These are phyloP conservation scores for Loxodonta africana DNA, from an alignment of 2,113 vertebrate genomes.

Conservation along the genomic window DNA sequence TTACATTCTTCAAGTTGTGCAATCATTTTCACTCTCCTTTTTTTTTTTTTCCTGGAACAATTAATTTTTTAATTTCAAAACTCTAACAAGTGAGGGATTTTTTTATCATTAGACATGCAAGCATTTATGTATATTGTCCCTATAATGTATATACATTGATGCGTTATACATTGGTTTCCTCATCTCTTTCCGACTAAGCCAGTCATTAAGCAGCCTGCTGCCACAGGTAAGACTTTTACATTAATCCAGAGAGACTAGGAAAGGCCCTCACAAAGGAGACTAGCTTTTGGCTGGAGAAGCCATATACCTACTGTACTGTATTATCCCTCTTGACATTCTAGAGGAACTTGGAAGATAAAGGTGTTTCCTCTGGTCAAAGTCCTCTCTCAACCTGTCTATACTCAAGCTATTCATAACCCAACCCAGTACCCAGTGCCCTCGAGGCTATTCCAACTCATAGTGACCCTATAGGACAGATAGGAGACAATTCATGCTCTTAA, in stretches of 20 bases:
- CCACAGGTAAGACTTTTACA: not conserved
- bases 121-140: not conserved
- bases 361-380: not conserved
- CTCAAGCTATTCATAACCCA: not conserved
- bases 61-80: constrained; percentile 13
- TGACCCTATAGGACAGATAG: not conserved
- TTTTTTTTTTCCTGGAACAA: no score
- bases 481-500: not conserved
- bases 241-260: constrained; percentile 8
- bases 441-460: no score
- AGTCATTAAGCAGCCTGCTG: not conserved
- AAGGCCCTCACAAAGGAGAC: not conserved
- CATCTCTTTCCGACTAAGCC: not conserved
- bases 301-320: not conserved
- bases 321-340: constrained; percentile 27
- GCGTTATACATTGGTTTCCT: not conserved
- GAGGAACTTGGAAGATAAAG: constrained; percentile 26
- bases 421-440: no score
- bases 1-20: no score
- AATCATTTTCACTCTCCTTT: no score
- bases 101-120: not conserved
- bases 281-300: not conserved
- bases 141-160: not conserved
- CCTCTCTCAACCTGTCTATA: not conserved
- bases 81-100: constrained; percentile 9